phyloP scores from a whole-genome alignment of 2,113 vertebrate genomes.

The Crypturellus undulatus region DNA sequence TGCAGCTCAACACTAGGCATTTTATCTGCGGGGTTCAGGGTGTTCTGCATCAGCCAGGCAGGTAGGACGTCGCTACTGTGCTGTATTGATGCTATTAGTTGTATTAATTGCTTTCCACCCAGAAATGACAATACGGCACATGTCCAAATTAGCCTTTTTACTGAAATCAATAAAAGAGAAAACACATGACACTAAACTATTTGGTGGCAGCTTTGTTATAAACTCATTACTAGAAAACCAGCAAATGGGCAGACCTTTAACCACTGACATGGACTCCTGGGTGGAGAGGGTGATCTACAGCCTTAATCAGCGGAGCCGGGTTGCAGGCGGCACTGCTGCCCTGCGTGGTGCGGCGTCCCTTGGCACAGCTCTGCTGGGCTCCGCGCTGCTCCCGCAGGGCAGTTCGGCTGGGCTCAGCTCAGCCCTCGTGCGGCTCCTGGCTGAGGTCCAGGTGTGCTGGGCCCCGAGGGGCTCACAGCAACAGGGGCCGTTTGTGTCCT shows the following conservation, averaged over 20 bases:
- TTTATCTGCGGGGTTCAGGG: too few species aligned
- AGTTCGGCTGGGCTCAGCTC: too few species aligned
- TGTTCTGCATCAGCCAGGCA: too few species aligned
- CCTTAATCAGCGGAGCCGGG: constrained; percentile 51
- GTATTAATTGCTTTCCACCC: constrained; percentile 29
- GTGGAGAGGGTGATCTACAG: constrained; percentile 60
- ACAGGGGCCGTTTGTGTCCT: too few species aligned
- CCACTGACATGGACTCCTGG: constrained; percentile 51
- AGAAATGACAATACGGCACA: constrained; percentile 61
- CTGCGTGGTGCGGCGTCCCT: too few species aligned
- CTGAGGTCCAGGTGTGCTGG: too few species aligned
- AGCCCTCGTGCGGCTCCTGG: too few species aligned
- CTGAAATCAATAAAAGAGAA: constrained; percentile 75
- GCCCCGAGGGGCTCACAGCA: too few species aligned
- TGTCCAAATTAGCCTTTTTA: constrained; percentile 80
- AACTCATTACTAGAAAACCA: constrained; percentile 67
- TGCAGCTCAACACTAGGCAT: too few species aligned
- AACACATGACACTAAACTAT: constrained; percentile 57
- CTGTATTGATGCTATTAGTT: not conserved
- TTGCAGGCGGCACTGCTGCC: not conserved
- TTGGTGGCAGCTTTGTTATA: constrained; percentile 68
- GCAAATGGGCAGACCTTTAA: constrained; percentile 64
- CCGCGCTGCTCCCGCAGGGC: too few species aligned
- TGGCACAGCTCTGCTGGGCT: too few species aligned
- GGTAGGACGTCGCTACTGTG: too few species aligned